Base-by-base conservation (phyloP, 2,888 invertebrate species). In the Dynastes grantii region DNA sequence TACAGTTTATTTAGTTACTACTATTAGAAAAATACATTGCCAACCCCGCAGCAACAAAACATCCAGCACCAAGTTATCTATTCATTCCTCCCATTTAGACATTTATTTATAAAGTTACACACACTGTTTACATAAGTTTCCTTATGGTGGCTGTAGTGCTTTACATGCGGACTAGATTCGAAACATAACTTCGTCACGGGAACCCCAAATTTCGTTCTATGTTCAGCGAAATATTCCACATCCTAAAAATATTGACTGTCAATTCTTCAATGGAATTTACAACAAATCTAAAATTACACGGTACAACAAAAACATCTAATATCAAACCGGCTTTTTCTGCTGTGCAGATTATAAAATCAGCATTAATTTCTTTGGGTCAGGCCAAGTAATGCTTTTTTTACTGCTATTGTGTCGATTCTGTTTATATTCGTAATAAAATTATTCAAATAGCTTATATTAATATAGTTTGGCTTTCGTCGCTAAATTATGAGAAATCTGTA, bases 161-260 rank as follows among this genome's bases (percentile, higher is more conserved):
- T 92, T 0, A 95, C 95, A 87, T 95, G 95, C n/a, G 92, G 92
- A 9, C 94, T 94, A 84, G 93, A 92, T 78, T 93, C 92, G 87
- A 94, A 95, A 79, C 92, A 91, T 53, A 93, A 89, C 45, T 91
- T 89, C 29, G 91, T 90, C 0, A 94, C 92, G 79, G 91, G 89
- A 0, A 93, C 91, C 8, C 94, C 94, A 63, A 91, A 88, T 77
- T 90, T 89, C 78, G 91, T 90, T 3, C 93, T 90, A 78, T 90
- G 89, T 51, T 90, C 89, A 8, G 92, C 91, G 84, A 95, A 93
- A 80, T 92, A 91, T 85, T 94, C 93, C 78, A 95, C 91, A 85
- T 94, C 94, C 90, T 92, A 83, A 76, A 86, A 87, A 8, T 2
- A 32, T 29, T 58, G 22, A 75, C 27, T 13, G 8, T 53, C 8